Base-by-base conservation (phyloP, 2,888 invertebrate genomes). In the Phortica magna region DNA sequence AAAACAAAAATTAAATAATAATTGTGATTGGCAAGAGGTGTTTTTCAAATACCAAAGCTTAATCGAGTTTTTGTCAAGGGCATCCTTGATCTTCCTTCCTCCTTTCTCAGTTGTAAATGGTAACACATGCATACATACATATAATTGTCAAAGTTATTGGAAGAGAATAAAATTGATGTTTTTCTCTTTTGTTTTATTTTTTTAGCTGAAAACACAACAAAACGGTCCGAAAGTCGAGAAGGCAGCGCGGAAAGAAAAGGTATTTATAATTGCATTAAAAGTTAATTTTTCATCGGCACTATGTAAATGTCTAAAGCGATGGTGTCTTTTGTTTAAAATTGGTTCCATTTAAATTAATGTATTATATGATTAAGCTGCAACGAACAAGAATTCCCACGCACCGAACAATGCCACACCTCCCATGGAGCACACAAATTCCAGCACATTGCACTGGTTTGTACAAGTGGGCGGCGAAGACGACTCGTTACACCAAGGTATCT, bases 391-490 rank as follows among this genome's bases (percentile, higher is more conserved):
- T 76, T 78, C 78, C 77, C 78, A 78, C 78, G 78, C 78, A 78
- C 55, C 74, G 68, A 41, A 68, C 71, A 76, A 53, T 55, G 74
- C 59, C 42, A 70, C 71, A 61, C 77, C 70, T 70, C 43, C 41
- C 70, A 17, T 84, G 84, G 84, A 81, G 57, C 77, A 80, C 79
- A 76, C 82, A 71, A 82, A 79, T 83, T 80, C 81, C 85, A 84
- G 85, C 82, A 91, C 90, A 81, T 88, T 92, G 85, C 92, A 92
- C 87, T 91, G 91, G 92, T 92, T 92, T 87, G 90, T 91, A 82
- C 90, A 91, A 88, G 88, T 92, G 88, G 92, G 92, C 85, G 78
- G 59, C 67, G 77, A 73, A 75, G 90, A 90, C 83, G 90, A 91
- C 83, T 84, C 84, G 74, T 82, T 82, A 79, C 73, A 71, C 80